Evolutionary conservation across 2,888 invertebrate species (phyloP), one percentile per base, ranked within the genome.

Genomic region (Coelopa pilipes): DNA sequence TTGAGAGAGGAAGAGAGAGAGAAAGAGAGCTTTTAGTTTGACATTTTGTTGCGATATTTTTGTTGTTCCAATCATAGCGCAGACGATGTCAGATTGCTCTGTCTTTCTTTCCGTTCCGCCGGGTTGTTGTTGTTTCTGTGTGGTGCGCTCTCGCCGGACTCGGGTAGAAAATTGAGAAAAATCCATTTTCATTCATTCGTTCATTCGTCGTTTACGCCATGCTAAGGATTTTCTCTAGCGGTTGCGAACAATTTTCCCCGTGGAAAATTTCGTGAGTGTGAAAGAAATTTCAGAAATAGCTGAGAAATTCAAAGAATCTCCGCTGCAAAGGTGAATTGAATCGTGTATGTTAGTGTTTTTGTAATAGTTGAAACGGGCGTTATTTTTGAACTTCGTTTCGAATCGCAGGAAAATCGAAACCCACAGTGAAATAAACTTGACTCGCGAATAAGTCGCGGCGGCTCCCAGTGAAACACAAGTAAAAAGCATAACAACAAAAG

Each of bases 101-200:
- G 34, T 34, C 34, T 34, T 34, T 34, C 34, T 34, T 34, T n/a
- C 57, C 57, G 57, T 19, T 12, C 57, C 19, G 10, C 10, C 11
- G 12, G 11, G 57, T 59, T 59, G 65, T 50, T 50, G 17, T 50
- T 49, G 49, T 50, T 45, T 13, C 17, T 65, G 63, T 63, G 11
- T 15, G 15, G 63, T 63, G 34, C 34, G 34, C 34, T 66, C 24
- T 49, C 50, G 21, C 34, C 17, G 67, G 24, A n/a, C 53, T 53
- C 67, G 50, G n/a, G 11, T 19, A 34, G 70, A 60, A 70, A 70
- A 60, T 49, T 70, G 70, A 70, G 59, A 70, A 70, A 70, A 70
- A 47, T 70, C 59, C 47, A 70, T 70, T 70, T 69, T 70, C 59
- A 70, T 70, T 70, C 60, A 70, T 34, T 34, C 24, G 1, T 70